Conservation (phyloP, 1,140 invertebrate species). For the Callitettix versicolor region DNA sequence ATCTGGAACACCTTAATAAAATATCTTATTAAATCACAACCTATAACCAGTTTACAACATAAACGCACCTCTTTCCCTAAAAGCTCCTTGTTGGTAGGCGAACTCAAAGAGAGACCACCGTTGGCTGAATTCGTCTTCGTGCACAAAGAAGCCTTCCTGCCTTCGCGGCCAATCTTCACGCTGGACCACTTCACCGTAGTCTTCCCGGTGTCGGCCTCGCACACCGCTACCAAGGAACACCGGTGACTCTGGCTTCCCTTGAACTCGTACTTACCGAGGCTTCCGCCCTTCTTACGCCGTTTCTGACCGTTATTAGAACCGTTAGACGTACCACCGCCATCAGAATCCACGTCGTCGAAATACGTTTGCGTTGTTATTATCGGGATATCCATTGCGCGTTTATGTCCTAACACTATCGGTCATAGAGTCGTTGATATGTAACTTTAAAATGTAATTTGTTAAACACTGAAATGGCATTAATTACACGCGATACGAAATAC, state of each 20-base stretch:
- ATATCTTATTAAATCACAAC: too few relatives aligned
- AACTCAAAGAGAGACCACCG: constrained; percentile 21
- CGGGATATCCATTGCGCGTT: constrained; percentile 22
- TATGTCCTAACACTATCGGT: background rate
- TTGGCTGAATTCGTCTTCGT: constrained; percentile 22
- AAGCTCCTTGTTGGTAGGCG: constrained; percentile 7
- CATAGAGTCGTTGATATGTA: background rate
- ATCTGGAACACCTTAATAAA: too few relatives aligned
- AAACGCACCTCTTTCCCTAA: background rate
- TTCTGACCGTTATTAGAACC: background rate
- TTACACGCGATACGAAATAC: too few relatives aligned
- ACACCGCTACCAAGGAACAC: constrained; percentile 20
- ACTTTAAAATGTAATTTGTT: background rate
- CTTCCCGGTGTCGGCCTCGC: constrained; percentile 17
- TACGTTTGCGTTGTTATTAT: constrained; percentile 22
- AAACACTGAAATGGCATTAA: background rate
- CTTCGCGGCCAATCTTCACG: constrained; percentile 15
- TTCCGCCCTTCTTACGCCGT: background rate
- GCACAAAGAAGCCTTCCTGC: constrained; percentile 17
- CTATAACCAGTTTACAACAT: too few relatives aligned
- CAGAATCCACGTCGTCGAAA: constrained; percentile 14
- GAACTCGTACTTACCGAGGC: constrained; percentile 21
- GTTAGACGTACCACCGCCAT: background rate
- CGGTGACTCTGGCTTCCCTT: constrained; percentile 20
- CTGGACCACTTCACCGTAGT: constrained; percentile 23